Percentiles rank a stretch among this genome's conserved stretches.
Evolutionary conservation across 2,113 vertebrate genomes (phyloP).

Genomic region (Meriones unguiculatus): DNA sequence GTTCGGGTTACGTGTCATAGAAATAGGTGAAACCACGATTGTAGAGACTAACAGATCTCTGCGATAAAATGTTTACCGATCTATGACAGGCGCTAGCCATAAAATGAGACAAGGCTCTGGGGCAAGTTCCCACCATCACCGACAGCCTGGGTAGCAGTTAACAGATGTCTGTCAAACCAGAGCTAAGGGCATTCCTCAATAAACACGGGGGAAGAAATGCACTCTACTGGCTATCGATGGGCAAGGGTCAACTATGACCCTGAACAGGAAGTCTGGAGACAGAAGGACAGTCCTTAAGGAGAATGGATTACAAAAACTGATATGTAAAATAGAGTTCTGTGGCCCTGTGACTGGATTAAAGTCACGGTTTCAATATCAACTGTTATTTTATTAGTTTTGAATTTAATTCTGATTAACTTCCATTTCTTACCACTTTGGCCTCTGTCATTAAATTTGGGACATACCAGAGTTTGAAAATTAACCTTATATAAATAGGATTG

Average conservation of each 20-base stretch:
- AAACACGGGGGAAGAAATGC: neutral
- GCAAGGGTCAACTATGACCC: neutral
- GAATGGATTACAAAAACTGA: neutral
- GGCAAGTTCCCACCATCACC: neutral
- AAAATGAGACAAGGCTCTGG: neutral
- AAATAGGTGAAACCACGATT: neutral
- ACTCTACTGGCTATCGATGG: neutral
- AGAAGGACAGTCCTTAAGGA: neutral
- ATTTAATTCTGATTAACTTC: neutral
- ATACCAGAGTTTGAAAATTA: constrained; percentile 11
- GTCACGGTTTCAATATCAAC: neutral
- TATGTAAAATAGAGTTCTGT: neutral
- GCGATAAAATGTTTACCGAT: neutral
- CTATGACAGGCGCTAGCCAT: neutral
- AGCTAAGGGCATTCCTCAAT: neutral
- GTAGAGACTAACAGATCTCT: neutral
- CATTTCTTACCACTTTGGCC: neutral
- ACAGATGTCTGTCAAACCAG: neutral
- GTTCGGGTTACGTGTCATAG: neutral
- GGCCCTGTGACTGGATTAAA: neutral
- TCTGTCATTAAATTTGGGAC: neutral
- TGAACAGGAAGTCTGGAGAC: neutral
- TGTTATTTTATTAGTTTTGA: neutral
- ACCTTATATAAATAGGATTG: constrained; percentile 27
- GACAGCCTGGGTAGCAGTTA: neutral